A percentile compares a stretch with the other conserved stretches of the same genome.
Evolutionary conservation across 2,113 vertebrate species (phyloP).

Genomic region (Tragelaphus imberbis): DNA sequence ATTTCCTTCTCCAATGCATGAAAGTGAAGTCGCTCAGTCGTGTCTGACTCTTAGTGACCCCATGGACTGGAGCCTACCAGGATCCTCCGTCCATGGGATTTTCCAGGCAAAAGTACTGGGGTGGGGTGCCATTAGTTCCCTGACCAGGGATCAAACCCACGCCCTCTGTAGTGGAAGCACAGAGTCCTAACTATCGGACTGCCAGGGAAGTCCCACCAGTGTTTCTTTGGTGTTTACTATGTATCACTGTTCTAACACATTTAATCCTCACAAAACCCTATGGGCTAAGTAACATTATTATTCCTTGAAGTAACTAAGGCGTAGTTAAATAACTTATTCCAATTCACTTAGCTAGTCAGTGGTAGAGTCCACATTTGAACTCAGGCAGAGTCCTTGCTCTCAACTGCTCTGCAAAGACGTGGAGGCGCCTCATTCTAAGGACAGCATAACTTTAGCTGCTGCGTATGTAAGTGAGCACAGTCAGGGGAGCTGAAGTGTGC

Average conservation of each 20-base stretch:
- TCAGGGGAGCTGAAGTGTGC: neutral
- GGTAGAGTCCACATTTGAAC: neutral
- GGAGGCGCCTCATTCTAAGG: neutral
- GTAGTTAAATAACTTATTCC: neutral
- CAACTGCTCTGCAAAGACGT: neutral
- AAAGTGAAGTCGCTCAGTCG: too few species aligned
- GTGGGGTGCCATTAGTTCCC: neutral
- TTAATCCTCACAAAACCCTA: neutral
- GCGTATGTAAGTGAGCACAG: rapidly evolving
- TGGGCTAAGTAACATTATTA: neutral
- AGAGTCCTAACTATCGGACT: neutral
- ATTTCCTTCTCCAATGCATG: too few species aligned
- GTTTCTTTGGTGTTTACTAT: too few species aligned
- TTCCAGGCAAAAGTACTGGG: too few species aligned
- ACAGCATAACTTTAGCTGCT: rapidly evolving
- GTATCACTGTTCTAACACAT: neutral
- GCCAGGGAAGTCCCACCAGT: neutral
- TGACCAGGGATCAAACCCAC: neutral
- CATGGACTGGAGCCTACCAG: too few species aligned
- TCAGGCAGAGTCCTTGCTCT: neutral
- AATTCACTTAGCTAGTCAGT: neutral
- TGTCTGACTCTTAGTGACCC: too few species aligned
- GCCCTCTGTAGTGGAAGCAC: neutral
- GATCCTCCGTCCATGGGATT: too few species aligned
- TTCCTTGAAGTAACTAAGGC: neutral